Conservation (phyloP, 2,888 invertebrate genomes). For the Geotrupes spiniger region DNA sequence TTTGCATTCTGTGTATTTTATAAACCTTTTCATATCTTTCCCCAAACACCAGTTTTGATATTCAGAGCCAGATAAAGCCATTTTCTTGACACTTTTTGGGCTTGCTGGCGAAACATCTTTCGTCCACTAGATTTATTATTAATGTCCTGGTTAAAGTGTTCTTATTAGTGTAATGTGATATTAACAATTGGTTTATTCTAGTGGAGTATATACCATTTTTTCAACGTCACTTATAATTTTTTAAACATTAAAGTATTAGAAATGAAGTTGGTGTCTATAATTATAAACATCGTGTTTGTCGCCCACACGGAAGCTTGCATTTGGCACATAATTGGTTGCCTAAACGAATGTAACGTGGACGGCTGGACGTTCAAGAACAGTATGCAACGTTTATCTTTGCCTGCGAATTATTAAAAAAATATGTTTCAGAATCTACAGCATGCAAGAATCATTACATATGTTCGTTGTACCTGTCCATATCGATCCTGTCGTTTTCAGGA, state of each 20-base stretch:
- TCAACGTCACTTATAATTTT: constrained; percentile 28
- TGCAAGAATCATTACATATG: constrained; percentile 24
- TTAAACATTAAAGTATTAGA: constrained; percentile 28
- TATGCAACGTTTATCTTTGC: too few species aligned
- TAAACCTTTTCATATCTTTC: too few species aligned
- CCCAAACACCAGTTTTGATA: too few species aligned
- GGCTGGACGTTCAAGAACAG: constrained; percentile 18
- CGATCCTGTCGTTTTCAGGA: constrained; percentile 23
- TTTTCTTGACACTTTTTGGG: too few species aligned
- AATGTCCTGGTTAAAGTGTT: too few species aligned
- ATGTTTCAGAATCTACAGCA: too few species aligned
- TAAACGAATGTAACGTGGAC: not conserved
- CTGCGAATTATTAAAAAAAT: too few species aligned
- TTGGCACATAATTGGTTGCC: constrained; percentile 24
- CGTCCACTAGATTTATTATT: too few species aligned
- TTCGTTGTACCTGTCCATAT: constrained; percentile 25
- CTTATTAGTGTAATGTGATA: too few species aligned
- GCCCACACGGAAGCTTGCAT: constrained; percentile 30
- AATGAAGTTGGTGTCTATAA: constrained; percentile 26
- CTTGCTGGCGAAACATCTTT: too few species aligned
- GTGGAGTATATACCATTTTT: constrained; percentile 29
- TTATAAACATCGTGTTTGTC: constrained; percentile 24
- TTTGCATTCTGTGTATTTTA: too few species aligned
- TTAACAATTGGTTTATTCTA: constrained; percentile 16
- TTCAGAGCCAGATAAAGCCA: too few species aligned